Evolutionary conservation across 2,797 vertebrate genomes (phyloP), one percentile per base, ranked within the genome.

Genomic region (Muraenolepis orangiensis): DNA sequence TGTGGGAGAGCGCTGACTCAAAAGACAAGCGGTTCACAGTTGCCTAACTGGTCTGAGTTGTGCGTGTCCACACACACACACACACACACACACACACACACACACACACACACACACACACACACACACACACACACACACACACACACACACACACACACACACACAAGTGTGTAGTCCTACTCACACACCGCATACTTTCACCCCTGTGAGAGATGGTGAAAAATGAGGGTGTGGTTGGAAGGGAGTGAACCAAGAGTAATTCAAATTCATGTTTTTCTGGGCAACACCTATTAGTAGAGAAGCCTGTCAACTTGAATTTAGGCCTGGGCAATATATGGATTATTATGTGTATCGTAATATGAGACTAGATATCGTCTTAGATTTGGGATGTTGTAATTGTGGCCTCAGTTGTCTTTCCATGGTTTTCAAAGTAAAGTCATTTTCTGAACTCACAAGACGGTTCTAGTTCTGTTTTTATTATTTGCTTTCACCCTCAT

Each of bases 21-120:
- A 79, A 86, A 79, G 86, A 81, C 64, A 87, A 82, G 74, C 75
- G 89, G 90, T 89, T 91, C 86, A 87, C 86, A 85, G 81, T 79
- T 72, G 79, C 80, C 72, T 84, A 84, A 82, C 80, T 89, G 81
- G 83, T 77, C 86, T 81, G 87, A 75, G 82, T 66, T 1, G 38
- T 76, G 26, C 61, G 77, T 84, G 75, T 83, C 77, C 46, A n/a
- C 46, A 51, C 34, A 8, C 34, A 8, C 34, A 36, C 34, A 8
- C 34, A 36, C 34, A 8, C 34, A 36, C 34, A 36, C 34, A 36
- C 4, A 40, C 11, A 42, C 32, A 34, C 32, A 34, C 32, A 34
- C 32, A 34, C 32, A 34, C 10, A 12, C 32, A 34, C 32, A 42
- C 38, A 42, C 12, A 42, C 38, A 40, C 32, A 34, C 32, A 34